phyloP scores from a whole-genome alignment of 1,140 invertebrate species.

The Leguminivora glycinivorella region DNA sequence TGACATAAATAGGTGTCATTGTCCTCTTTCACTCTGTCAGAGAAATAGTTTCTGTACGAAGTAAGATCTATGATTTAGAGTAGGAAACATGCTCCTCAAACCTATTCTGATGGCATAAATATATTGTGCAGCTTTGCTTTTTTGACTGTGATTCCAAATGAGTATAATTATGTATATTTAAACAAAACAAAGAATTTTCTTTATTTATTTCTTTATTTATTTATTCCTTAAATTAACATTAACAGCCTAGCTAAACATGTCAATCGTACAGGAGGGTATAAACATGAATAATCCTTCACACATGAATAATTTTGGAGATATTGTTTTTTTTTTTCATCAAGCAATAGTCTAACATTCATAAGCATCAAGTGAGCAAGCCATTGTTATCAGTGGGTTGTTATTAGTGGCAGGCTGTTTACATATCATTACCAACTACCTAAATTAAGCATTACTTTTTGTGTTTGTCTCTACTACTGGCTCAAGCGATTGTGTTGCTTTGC shows the following conservation, averaged over 20 bases:
- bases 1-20: slow-evolving; percentile 56
- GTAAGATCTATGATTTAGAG: neutral
- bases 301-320: too few species aligned
- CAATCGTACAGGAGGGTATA: too few species aligned
- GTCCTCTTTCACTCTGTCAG: slow-evolving; percentile 44
- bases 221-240: too few species aligned
- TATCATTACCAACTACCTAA: neutral
- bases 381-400: neutral
- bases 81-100: neutral
- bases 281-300: too few species aligned
- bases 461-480: slow-evolving; percentile 1
- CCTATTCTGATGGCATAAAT: neutral
- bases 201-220: too few species aligned
- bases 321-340: too few species aligned
- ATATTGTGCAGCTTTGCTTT: neutral
- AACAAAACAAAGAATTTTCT: neutral
- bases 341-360: too few species aligned
- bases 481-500: slow-evolving; percentile 1
- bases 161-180: neutral
- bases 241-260: too few species aligned
- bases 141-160: neutral
- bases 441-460: neutral
- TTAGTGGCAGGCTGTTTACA: neutral
- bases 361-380: too few species aligned
- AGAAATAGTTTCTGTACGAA: neutral